phyloP scores from a whole-genome alignment of 2,888 invertebrate species.

The Noctua comes region DNA sequence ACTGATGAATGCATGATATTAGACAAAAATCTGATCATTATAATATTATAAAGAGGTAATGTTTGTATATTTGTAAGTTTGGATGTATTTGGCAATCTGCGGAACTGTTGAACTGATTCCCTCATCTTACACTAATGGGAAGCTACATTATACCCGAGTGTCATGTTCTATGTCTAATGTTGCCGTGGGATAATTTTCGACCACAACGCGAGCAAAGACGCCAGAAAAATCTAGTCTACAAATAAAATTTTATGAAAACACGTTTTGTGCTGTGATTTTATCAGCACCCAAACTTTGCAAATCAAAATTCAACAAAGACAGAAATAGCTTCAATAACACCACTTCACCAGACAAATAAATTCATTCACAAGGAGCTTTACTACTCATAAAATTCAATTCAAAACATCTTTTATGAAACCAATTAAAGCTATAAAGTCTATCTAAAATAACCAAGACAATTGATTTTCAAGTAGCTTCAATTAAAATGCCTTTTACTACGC shows the following conservation, averaged over 20 bases:
- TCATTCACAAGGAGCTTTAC: neutral
- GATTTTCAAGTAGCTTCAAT: constrained; percentile 32
- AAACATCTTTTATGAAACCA: constrained; percentile 19
- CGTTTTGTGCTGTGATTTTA: neutral
- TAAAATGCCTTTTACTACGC: constrained; percentile 37
- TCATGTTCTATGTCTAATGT: neutral
- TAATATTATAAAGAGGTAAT: neutral
- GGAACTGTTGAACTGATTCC: neutral
- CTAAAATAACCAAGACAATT: constrained; percentile 27
- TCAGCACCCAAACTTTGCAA: neutral
- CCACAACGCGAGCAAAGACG: neutral
- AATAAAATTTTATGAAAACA: neutral
- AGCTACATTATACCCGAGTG: neutral
- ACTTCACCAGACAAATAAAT: constrained; percentile 18
- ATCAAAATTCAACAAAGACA: neutral
- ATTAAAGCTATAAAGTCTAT: neutral
- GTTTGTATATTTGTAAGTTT: neutral
- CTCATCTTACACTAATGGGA: neutral
- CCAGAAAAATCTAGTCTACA: neutral
- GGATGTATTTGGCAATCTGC: neutral
- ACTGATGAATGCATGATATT: too few relatives aligned
- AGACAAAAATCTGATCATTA: too few relatives aligned
- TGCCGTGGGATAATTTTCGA: neutral
- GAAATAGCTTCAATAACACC: neutral
- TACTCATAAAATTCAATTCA: constrained; percentile 23